phyloP scores from a whole-genome alignment of 2,888 invertebrate species.

The Acanthopleura granulata region DNA sequence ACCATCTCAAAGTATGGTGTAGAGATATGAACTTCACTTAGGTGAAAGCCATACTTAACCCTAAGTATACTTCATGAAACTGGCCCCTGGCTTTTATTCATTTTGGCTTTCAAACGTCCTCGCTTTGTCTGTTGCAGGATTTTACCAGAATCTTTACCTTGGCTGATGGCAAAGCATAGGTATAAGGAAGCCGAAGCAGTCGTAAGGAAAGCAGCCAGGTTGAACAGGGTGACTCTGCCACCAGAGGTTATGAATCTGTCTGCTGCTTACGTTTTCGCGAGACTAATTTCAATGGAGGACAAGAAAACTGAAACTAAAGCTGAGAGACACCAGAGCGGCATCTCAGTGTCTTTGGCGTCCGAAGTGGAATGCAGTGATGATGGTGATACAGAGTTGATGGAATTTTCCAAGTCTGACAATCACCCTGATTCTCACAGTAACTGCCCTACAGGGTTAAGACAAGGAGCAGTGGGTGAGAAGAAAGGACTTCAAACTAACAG shows the following conservation, averaged over 20 bases:
- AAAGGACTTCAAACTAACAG: neutral
- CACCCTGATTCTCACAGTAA: neutral
- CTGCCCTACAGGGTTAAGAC: neutral
- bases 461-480: neutral
- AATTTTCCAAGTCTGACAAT: neutral
- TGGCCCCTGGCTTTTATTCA: too few relatives aligned
- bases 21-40: too few relatives aligned
- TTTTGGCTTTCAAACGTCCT: neutral
- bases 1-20: too few relatives aligned
- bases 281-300: neutral
- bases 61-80: too few relatives aligned
- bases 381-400: neutral
- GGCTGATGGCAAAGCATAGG: constrained; percentile 50
- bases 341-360: neutral
- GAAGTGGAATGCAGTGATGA: neutral
- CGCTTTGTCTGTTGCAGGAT: constrained; percentile 37
- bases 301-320: neutral
- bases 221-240: constrained; percentile 38
- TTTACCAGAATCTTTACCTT: constrained; percentile 56
- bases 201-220: constrained; percentile 38
- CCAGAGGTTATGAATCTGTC: neutral
- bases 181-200: constrained; percentile 34
- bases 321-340: neutral
- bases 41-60: too few relatives aligned
- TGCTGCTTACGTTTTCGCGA: neutral